These are phyloP conservation scores for Dichetophora obliterata DNA, from an alignment of 2,888 invertebrate species.

Conservation along the genomic window DNA sequence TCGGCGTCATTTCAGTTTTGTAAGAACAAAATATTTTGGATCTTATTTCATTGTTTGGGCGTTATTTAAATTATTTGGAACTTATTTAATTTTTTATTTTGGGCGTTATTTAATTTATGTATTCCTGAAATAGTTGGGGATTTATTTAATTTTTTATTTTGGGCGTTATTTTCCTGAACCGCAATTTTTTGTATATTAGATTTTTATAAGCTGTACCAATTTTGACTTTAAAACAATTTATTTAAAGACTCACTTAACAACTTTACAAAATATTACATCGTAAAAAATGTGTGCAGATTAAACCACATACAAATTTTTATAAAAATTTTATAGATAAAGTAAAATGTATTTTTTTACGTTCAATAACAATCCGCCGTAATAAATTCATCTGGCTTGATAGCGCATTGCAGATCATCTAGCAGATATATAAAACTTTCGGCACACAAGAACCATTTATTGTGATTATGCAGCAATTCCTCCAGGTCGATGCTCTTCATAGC, in stretches of 20 bases:
- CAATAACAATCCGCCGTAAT: constrained; percentile 64
- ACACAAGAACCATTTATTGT: constrained; percentile 77
- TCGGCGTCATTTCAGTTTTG: too few species aligned
- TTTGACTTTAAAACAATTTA: not conserved
- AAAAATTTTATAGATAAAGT: not conserved
- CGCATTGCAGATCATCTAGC: constrained; percentile 76
- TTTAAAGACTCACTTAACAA: too few species aligned
- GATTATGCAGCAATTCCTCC: constrained; percentile 74
- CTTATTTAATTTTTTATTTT: too few species aligned
- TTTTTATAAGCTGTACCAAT: not conserved
- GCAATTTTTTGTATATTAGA: too few species aligned
- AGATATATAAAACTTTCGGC: constrained; percentile 79
- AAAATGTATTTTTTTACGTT: not conserved
- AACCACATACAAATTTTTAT: not conserved
- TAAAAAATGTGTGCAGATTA: not conserved
- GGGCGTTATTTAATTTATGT: too few species aligned
- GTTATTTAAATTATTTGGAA: too few species aligned
- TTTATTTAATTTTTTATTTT: too few species aligned
- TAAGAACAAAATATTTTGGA: too few species aligned
- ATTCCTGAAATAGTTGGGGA: too few species aligned
- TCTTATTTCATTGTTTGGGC: too few species aligned
- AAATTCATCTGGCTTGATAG: constrained; percentile 57
- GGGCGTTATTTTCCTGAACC: too few species aligned
- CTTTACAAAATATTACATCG: not conserved
- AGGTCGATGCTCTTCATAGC: constrained; percentile 75